A percentile compares a stretch with the other conserved stretches of the same genome.
phyloP scores from a whole-genome alignment of 2,797 vertebrate species.

The Enteromius radiatus region DNA sequence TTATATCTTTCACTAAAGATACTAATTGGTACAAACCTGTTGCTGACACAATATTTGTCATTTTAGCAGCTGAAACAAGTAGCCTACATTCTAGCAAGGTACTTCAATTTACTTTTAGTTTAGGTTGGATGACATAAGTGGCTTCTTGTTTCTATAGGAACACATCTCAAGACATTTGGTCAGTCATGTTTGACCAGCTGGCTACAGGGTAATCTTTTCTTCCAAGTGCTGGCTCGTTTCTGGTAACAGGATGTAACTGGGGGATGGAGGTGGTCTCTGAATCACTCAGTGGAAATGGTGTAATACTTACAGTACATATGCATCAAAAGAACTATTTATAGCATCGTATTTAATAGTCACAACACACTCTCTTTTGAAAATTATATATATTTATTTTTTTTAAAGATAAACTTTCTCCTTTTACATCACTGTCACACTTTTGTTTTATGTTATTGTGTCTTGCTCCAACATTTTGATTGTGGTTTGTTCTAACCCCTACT shows the following conservation, averaged over 20 bases:
- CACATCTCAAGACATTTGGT: conserved; percentile 3
- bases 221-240: not conserved
- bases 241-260: not conserved
- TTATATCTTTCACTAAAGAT: not conserved
- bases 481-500: not conserved
- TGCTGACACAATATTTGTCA: not conserved
- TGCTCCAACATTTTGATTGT: not conserved
- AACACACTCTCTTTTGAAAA: not conserved
- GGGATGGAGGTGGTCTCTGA: not conserved
- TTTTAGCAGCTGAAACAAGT: not conserved
- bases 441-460: not conserved
- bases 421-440: not conserved
- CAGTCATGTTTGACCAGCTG: conserved; percentile 38
- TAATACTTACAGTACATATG: too few relatives aligned
- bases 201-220: not conserved
- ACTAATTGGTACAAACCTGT: conserved; percentile 1
- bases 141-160: conserved; percentile 12
- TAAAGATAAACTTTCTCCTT: not conserved
- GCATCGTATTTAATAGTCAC: not conserved
- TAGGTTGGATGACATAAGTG: conserved; percentile 25
- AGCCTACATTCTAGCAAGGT: not conserved
- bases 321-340: not conserved
- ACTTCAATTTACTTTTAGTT: not conserved
- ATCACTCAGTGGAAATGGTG: not conserved
- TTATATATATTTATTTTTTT: too few relatives aligned